Conservation (phyloP, 2,113 vertebrate genomes). For the Platysteira castanea region DNA sequence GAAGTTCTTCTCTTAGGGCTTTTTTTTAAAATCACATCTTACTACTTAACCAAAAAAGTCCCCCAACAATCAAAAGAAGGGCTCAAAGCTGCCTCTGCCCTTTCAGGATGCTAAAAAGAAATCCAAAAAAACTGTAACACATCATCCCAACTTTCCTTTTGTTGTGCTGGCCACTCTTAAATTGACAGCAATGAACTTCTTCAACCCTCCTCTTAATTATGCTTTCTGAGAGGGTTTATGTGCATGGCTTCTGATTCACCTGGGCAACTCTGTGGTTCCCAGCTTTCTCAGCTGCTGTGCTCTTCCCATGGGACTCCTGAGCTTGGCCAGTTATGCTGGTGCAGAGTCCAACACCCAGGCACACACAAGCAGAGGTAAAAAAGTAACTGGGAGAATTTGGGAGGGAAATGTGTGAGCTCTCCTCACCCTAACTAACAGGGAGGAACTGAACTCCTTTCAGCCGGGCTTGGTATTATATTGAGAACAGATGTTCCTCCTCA, state of each 20-base stretch:
- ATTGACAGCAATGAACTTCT: background rate
- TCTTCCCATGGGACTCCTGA: background rate
- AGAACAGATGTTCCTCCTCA: accelerated
- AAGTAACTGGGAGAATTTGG: background rate
- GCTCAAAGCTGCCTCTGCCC: background rate
- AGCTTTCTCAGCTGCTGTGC: background rate
- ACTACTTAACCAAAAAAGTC: background rate
- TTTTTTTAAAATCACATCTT: background rate
- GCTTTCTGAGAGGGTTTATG: background rate
- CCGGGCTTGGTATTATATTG: background rate
- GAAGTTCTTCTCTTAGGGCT: background rate
- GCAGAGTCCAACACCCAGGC: background rate
- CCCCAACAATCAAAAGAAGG: background rate
- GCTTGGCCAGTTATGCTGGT: background rate
- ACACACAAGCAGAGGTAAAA: background rate
- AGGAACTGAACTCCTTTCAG: background rate
- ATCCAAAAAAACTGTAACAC: background rate
- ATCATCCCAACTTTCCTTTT: background rate
- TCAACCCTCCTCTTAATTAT: background rate
- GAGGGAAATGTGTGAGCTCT: background rate
- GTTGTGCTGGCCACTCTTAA: background rate
- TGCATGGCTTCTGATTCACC: background rate
- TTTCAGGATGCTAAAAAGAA: background rate
- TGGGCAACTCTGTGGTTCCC: background rate
- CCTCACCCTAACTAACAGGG: background rate